Base-by-base conservation (phyloP, 2,797 vertebrate genomes). In the Oceanodroma leucorhoa region DNA sequence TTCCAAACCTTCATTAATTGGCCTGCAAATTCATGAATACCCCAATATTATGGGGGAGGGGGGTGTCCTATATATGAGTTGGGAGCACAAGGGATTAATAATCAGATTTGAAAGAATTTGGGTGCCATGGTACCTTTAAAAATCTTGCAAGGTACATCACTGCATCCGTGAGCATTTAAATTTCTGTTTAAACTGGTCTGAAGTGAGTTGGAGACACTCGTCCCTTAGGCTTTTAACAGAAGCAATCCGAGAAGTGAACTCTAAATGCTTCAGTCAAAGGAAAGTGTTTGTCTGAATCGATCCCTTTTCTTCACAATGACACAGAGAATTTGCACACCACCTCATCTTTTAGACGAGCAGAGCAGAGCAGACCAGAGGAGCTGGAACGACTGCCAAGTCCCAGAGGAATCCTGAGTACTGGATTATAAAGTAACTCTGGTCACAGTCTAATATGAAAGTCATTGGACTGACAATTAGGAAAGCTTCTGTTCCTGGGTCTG, bases 1-100 rank as follows among this genome's bases (percentile, higher is more conserved):
- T 95, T 97, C 43, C 62, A 77, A 89, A 55, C 66, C 78, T 88
- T 84, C 55, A 88, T 92, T 95, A 95, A 91, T 72, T 76, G 70
- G 34, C 45, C 65, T 57, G 87, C 69, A 96, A 90, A 90, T 83
- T 24, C 54, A 78, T 61, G 65, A 95, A 90, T 78, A 48, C 5
- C 27, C 58, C 67, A 48, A 8, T 82, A 76, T 77, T 79, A 48
- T 18, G 43, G 38, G 17, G 50, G 40, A 36, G 10, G 45, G 5
- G 11, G 36, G 8, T 61, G 54, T 64, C 23, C 34, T 90, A 1
- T 51, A 69, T 75, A 72, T 53, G 67, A 90, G 43, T 17, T 84
- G 57, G 54, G 77, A 94, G 66, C 80, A 94, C 46, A 51, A 84
- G 43, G 64, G 79, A 79, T 11, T 11, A 90, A 79, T 84, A 79